Percentiles rank a stretch among this genome's conserved stretches.
Conservation (phyloP, 2,888 invertebrate species). For the Boloria selene region DNA sequence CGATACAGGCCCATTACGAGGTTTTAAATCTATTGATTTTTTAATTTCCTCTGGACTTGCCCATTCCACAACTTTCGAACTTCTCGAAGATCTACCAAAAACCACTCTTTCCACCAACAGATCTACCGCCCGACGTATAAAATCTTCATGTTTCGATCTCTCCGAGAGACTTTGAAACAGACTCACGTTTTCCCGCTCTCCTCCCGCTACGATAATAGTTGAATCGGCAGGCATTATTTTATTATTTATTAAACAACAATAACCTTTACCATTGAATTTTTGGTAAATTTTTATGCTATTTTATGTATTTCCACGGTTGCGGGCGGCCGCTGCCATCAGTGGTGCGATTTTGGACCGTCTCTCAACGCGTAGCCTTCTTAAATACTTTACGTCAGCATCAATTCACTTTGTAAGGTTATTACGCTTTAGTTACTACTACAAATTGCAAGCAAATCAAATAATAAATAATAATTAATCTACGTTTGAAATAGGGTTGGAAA, state of each 20-base stretch:
- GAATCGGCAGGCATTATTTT: constrained; percentile 75
- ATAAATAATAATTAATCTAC: constrained; percentile 11
- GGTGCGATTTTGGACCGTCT: constrained; percentile 65
- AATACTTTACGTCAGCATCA: constrained; percentile 69
- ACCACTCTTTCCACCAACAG: constrained; percentile 88
- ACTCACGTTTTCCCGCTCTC: constrained; percentile 54
- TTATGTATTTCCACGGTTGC: constrained; percentile 46
- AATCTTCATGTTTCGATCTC: constrained; percentile 85
- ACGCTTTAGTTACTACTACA: constrained; percentile 35
- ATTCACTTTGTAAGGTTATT: constrained; percentile 71
- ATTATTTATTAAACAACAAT: constrained; percentile 34
- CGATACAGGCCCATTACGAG: constrained; percentile 81
- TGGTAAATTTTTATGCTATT: constrained; percentile 25
- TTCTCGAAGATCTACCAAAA: constrained; percentile 87
- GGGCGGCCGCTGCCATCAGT: constrained; percentile 65
- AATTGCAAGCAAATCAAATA: constrained; percentile 38
- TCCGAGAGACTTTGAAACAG: constrained; percentile 84
- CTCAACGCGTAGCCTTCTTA: constrained; percentile 69
- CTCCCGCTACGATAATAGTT: constrained; percentile 65
- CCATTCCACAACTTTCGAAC: constrained; percentile 91
- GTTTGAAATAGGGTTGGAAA: constrained; percentile 26
- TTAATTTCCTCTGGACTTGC: constrained; percentile 87
- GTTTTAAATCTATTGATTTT: constrained; percentile 85
- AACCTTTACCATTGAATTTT: constrained; percentile 30
- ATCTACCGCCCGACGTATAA: constrained; percentile 87